phyloP scores from a whole-genome alignment of 2,888 invertebrate species.

The Leptinotarsa peninsularis region DNA sequence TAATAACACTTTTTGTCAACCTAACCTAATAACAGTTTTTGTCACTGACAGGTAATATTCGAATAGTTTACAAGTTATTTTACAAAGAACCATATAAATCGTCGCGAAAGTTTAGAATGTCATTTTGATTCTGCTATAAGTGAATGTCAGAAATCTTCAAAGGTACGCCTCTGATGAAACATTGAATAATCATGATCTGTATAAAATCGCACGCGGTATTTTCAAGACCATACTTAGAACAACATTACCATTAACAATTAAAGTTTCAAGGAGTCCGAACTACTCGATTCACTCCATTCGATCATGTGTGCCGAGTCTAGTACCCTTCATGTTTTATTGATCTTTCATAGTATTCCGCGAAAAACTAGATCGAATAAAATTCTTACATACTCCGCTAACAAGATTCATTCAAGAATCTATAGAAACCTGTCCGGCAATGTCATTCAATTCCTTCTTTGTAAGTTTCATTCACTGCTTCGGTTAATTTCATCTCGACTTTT shows the following conservation, averaged over 20 bases:
- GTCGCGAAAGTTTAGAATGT: too few species aligned
- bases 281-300: not conserved
- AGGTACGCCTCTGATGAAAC: not conserved
- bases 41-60: too few species aligned
- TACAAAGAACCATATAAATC: too few species aligned
- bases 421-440: conserved; percentile 47
- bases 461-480: conserved; percentile 48
- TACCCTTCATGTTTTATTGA: conserved; percentile 15
- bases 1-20: too few species aligned
- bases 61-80: too few species aligned
- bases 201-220: not conserved
- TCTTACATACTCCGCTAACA: conserved; percentile 8
- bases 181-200: not conserved
- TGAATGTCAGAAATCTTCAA: not conserved
- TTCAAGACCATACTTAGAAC: not conserved
- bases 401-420: conserved; percentile 20
- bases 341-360: conserved; percentile 16
- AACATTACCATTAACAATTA: conserved; percentile 5
- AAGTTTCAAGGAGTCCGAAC: conserved; percentile 1
- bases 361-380: conserved; percentile 12
- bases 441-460: conserved; percentile 47
- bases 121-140: too few species aligned
- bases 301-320: not conserved
- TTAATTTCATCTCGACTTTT: conserved; percentile 53
- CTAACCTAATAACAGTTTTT: too few species aligned